Evolutionary conservation across 2,888 invertebrate species (phyloP).

Genomic region (Drosophila paranaensis): DNA sequence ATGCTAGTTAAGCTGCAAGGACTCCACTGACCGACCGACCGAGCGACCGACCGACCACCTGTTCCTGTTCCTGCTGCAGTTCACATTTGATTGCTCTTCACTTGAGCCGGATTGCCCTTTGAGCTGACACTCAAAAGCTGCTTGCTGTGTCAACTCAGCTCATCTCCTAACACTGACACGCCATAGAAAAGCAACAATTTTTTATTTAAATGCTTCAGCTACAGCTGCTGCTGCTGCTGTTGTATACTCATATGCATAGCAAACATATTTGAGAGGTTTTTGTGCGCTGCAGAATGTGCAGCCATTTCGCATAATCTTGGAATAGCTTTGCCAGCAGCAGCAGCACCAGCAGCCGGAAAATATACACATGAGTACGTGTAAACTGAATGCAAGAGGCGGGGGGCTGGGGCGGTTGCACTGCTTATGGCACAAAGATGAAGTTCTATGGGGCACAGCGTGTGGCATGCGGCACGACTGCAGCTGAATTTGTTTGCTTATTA

Average conservation of each 20-base stretch:
- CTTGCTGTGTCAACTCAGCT: conserved; percentile 3
- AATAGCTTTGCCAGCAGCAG: conserved; percentile 30
- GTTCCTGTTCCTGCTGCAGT: conserved; percentile 2
- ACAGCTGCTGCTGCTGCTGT: conserved; percentile 12
- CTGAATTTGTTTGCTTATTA: conserved; percentile 48
- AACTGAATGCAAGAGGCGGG: conserved; percentile 9
- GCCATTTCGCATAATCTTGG: conserved; percentile 37
- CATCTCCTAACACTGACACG: conserved; percentile 30
- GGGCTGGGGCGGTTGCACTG: background rate
- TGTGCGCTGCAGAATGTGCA: conserved; percentile 17
- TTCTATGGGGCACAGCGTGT: conserved; percentile 19
- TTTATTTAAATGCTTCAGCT: conserved; percentile 42
- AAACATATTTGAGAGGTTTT: conserved; percentile 11
- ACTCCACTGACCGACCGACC: conserved; percentile 3
- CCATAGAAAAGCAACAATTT: conserved; percentile 39
- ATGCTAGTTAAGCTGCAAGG: background rate
- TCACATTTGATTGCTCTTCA: conserved; percentile 5
- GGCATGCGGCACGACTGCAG: conserved; percentile 24
- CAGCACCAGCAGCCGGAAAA: conserved; percentile 25
- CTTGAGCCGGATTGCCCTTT: conserved; percentile 15
- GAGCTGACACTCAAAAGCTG: conserved; percentile 1
- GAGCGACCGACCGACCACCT: conserved; percentile 5
- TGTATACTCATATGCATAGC: conserved; percentile 18
- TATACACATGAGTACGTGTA: conserved; percentile 14
- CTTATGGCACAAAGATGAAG: conserved; percentile 33